Evolutionary conservation across 2,797 vertebrate genomes (phyloP).

Genomic region (Trematomus bernacchii): DNA sequence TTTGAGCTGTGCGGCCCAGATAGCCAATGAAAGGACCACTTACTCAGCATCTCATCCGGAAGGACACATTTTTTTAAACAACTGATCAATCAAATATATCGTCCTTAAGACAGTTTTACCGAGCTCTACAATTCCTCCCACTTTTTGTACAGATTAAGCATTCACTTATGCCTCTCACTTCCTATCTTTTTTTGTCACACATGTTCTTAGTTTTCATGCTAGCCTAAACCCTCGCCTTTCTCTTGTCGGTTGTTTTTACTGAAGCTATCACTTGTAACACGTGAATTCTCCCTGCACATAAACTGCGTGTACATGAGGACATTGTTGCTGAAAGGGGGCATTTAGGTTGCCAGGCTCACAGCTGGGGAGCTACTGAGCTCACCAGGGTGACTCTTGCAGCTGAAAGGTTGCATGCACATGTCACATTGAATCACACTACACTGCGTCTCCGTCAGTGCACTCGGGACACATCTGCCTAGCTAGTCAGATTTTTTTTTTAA

Average conservation of each 20-base stretch:
- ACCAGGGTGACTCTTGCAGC: conserved; percentile 45
- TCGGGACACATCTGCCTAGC: conserved; percentile 34
- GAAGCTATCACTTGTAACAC: not conserved
- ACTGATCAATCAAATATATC: not conserved
- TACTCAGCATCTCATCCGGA: not conserved
- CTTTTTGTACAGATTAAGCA: conserved; percentile 9
- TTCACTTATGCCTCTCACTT: conserved; percentile 57
- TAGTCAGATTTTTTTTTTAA: conserved; percentile 16
- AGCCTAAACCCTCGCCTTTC: conserved; percentile 1
- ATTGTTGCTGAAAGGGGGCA: not conserved
- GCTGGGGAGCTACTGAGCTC: conserved; percentile 53
- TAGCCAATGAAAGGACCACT: conserved; percentile 8
- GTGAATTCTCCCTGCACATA: not conserved
- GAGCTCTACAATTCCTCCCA: not conserved
- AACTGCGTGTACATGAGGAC: not conserved
- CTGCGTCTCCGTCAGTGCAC: conserved; percentile 33
- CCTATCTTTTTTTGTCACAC: conserved; percentile 44
- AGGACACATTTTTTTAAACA: not conserved
- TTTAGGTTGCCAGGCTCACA: conserved; percentile 47
- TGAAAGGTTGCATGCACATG: conserved; percentile 67
- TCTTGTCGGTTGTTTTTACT: not conserved
- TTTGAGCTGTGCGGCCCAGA: not conserved
- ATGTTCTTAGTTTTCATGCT: conserved; percentile 10
- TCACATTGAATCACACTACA: conserved; percentile 55
- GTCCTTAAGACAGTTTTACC: not conserved